These are phyloP conservation scores for Salvator merianae DNA, from an alignment of 2,113 vertebrate species.

Conservation along the genomic window DNA sequence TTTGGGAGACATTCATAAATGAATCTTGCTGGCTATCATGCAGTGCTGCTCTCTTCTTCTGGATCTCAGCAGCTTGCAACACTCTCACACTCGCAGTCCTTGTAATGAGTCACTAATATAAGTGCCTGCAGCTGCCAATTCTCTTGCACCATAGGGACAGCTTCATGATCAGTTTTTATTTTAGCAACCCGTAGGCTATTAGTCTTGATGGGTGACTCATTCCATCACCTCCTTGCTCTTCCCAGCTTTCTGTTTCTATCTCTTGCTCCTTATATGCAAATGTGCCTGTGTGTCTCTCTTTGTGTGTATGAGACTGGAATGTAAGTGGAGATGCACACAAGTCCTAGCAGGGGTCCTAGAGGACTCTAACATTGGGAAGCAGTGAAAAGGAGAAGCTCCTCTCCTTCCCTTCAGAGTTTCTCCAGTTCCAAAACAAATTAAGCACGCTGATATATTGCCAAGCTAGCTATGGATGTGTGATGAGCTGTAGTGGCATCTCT, in stretches of 20 bases:
- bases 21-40: neutral
- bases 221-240: constrained; percentile 1
- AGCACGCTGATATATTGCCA: neutral
- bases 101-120: constrained; percentile 65
- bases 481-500: neutral
- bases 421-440: neutral
- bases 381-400: neutral
- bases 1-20: neutral
- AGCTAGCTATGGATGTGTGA: neutral
- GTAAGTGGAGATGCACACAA: neutral
- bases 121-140: constrained; percentile 57
- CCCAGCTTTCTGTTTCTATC: constrained; percentile 7
- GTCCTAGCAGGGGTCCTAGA: neutral
- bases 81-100: constrained; percentile 8
- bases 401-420: neutral
- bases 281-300: neutral
- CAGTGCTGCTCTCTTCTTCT: constrained; percentile 3
- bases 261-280: constrained; percentile 35
- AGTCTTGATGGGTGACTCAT: constrained; percentile 69
- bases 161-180: constrained; percentile 58
- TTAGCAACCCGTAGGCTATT: constrained; percentile 63
- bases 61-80: neutral
- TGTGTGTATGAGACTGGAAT: neutral
- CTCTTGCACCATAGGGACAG: constrained; percentile 41
- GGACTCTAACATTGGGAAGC: neutral